phyloP scores from a whole-genome alignment of 2,797 vertebrate genomes.

The Rhinatrema bivittatum region DNA sequence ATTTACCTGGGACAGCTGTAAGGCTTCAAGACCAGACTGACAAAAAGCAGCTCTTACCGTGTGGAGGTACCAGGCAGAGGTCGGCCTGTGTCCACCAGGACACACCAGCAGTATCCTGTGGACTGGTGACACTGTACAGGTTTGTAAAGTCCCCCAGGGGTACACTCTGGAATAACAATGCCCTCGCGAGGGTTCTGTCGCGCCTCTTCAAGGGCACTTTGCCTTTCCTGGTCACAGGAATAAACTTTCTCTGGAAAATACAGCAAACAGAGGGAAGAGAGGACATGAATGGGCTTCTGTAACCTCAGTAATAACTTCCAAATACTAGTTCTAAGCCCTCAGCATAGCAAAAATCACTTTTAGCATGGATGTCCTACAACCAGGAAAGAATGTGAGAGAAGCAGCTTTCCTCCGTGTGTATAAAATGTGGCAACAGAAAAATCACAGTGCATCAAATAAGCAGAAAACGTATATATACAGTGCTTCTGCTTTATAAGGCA shows the following conservation, averaged over 20 bases:
- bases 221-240: constrained; percentile 94
- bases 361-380: too few relatives aligned
- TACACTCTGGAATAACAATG: constrained; percentile 90
- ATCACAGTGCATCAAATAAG: too few relatives aligned
- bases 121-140: constrained; percentile 96
- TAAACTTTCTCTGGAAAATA: constrained; percentile 82
- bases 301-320: neutral
- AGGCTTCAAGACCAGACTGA: too few relatives aligned
- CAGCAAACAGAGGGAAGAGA: neutral
- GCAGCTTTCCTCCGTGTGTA: too few relatives aligned
- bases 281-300: neutral
- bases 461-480: too few relatives aligned
- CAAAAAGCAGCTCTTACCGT: constrained; percentile 63
- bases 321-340: too few relatives aligned
- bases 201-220: constrained; percentile 84
- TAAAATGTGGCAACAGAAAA: too few relatives aligned
- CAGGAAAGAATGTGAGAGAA: too few relatives aligned
- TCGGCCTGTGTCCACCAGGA: constrained; percentile 88
- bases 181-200: constrained; percentile 77
- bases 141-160: constrained; percentile 80
- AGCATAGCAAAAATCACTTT: too few relatives aligned
- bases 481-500: too few relatives aligned
- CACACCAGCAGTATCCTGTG: constrained; percentile 98
- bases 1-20: too few relatives aligned
- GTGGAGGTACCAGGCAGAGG: constrained; percentile 93